phyloP scores from a whole-genome alignment of 2,888 invertebrate species.

The Diplolepis rosae region DNA sequence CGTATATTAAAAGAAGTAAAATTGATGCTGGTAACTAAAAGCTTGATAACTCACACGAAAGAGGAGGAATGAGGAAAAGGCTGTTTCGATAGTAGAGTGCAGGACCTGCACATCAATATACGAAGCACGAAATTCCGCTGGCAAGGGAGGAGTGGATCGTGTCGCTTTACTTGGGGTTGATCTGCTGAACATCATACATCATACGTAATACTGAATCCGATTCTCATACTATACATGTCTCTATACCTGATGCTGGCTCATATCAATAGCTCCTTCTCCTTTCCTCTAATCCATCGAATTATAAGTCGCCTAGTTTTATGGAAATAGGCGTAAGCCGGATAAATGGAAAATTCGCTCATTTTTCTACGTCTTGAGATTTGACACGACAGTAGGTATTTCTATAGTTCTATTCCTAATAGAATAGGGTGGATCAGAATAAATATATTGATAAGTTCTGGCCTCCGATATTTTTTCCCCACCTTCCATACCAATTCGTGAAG shows the following conservation, averaged over 20 bases:
- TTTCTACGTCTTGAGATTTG: constrained; percentile 48
- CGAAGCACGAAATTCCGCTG: constrained; percentile 68
- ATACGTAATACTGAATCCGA: constrained; percentile 70
- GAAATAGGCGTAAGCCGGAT: constrained; percentile 54
- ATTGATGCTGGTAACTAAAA: background rate
- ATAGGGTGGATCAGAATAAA: background rate
- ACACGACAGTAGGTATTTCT: background rate
- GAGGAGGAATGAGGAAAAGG: background rate
- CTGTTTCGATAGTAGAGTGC: constrained; percentile 46
- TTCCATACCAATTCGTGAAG: too few species aligned
- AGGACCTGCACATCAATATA: constrained; percentile 69
- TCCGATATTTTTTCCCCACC: too few species aligned
- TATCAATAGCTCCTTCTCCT: constrained; percentile 50
- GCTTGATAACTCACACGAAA: background rate
- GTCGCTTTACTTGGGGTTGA: constrained; percentile 63
- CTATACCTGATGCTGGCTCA: constrained; percentile 44
- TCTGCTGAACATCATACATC: constrained; percentile 68
- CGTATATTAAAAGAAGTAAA: background rate
- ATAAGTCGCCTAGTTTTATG: constrained; percentile 54
- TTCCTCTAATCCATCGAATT: constrained; percentile 53
- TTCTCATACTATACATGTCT: constrained; percentile 65
- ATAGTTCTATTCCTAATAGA: background rate
- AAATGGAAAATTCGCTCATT: constrained; percentile 55
- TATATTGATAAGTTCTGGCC: background rate
- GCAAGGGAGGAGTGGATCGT: constrained; percentile 55